phyloP scores from a whole-genome alignment of 2,888 invertebrate genomes.

The Ophion obscuratus region DNA sequence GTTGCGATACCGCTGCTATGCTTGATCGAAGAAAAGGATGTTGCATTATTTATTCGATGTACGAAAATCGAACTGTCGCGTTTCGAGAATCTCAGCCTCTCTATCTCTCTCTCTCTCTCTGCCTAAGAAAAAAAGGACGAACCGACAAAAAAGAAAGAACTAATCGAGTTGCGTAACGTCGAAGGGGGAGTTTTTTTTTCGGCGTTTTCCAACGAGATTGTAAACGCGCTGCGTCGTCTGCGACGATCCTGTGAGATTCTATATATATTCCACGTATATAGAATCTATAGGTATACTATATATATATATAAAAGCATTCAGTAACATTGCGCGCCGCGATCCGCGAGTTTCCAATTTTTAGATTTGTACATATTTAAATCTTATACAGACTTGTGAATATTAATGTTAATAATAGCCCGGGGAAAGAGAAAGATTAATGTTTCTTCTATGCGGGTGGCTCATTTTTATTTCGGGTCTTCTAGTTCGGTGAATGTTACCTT shows the following conservation, averaged over 20 bases:
- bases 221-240: constrained; percentile 25
- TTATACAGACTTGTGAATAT: constrained; percentile 61
- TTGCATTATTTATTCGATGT: constrained; percentile 57
- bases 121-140: constrained; percentile 21
- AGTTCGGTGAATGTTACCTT: constrained; percentile 60
- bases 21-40: constrained; percentile 16
- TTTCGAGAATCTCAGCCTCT: constrained; percentile 60
- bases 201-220: constrained; percentile 27
- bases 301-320: neutral
- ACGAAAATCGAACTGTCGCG: constrained; percentile 44
- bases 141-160: constrained; percentile 11
- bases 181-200: constrained; percentile 6
- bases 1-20: constrained; percentile 28
- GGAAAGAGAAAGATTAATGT: constrained; percentile 8
- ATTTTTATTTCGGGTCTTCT: constrained; percentile 25
- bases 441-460: constrained; percentile 19
- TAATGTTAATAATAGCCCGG: constrained; percentile 47
- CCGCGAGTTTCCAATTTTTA: constrained; percentile 57
- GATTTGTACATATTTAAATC: constrained; percentile 64
- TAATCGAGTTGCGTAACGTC: constrained; percentile 34
- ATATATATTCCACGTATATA: constrained; percentile 11
- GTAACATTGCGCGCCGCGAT: constrained; percentile 45
- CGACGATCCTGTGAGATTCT: neutral
- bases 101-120: constrained; percentile 25
- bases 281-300: neutral